Percentiles rank a stretch among this genome's conserved stretches.
phyloP scores from a whole-genome alignment of 2,113 vertebrate species.

The Sula dactylatra region DNA sequence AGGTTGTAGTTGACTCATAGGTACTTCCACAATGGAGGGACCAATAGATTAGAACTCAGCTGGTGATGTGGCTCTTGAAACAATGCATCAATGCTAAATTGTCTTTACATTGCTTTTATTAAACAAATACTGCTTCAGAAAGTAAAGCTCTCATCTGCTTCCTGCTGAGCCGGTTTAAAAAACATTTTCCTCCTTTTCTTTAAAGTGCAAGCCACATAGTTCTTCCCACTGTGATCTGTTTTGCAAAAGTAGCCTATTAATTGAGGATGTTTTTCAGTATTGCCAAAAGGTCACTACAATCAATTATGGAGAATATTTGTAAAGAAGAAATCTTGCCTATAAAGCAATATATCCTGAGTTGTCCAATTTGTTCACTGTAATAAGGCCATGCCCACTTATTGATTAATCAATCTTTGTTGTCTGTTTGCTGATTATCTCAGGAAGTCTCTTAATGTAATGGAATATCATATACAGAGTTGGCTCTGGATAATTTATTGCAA shows the following conservation, averaged over 20 bases:
- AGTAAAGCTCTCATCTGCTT: conserved; percentile 14
- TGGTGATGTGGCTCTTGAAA: neutral
- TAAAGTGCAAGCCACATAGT: neutral
- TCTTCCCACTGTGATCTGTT: conserved; percentile 12
- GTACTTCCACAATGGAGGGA: neutral
- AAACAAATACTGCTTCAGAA: conserved; percentile 1
- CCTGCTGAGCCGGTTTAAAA: neutral
- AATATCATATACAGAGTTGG: conserved; percentile 26
- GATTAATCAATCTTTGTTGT: conserved; percentile 74
- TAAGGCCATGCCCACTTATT: conserved; percentile 76
- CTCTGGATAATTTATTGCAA: conserved; percentile 36
- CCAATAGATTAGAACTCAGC: neutral
- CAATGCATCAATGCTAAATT: neutral
- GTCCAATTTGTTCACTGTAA: conserved; percentile 77
- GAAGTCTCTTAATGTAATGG: conserved; percentile 69
- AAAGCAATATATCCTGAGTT: conserved; percentile 61
- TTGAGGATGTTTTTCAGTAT: conserved; percentile 60
- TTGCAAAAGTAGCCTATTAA: conserved; percentile 50
- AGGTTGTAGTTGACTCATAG: neutral
- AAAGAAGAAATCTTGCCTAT: conserved; percentile 72
- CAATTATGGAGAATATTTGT: conserved; percentile 67
- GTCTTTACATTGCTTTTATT: neutral
- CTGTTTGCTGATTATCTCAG: conserved; percentile 60
- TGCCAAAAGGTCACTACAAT: conserved; percentile 69
- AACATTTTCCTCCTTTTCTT: neutral